A percentile compares a stretch with the other conserved stretches of the same genome.
phyloP scores from a whole-genome alignment of 2,797 vertebrate genomes.

The Odontamblyopus lacepedii region DNA sequence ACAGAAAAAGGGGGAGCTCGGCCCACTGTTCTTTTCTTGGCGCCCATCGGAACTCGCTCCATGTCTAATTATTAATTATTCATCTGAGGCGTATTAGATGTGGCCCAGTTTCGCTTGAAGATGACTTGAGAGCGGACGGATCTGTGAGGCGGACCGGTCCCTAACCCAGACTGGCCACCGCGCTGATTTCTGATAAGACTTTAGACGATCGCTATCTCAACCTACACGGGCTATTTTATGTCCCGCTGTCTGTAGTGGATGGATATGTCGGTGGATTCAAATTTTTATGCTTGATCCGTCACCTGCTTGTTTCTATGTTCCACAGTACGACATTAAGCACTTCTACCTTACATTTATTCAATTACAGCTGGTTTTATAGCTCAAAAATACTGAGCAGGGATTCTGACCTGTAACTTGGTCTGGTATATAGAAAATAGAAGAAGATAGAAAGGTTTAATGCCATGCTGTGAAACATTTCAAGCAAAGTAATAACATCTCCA shows the following conservation, averaged over 20 bases:
- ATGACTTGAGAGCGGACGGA: conserved; percentile 66
- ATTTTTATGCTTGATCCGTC: too few relatives aligned
- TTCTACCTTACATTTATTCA: too few relatives aligned
- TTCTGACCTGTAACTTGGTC: too few relatives aligned
- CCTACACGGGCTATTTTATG: conserved; percentile 47
- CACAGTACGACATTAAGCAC: too few relatives aligned
- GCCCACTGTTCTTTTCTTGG: conserved; percentile 74
- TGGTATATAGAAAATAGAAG: too few relatives aligned
- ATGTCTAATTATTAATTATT: conserved; percentile 86
- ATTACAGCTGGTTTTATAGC: too few relatives aligned
- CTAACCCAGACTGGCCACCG: conserved; percentile 55
- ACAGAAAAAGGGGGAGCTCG: conserved; percentile 55
- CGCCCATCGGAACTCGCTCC: conserved; percentile 73
- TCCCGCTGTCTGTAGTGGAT: conserved; percentile 6
- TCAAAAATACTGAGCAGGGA: too few relatives aligned
- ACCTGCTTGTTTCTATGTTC: too few relatives aligned
- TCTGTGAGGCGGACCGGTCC: conserved; percentile 60
- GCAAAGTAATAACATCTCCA: too few relatives aligned
- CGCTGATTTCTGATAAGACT: conserved; percentile 57
- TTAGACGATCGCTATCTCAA: conserved; percentile 44
- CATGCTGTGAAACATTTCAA: too few relatives aligned
- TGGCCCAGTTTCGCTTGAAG: conserved; percentile 80
- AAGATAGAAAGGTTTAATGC: too few relatives aligned
- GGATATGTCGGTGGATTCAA: conserved; percentile 8
- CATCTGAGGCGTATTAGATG: conserved; percentile 80